Percentiles rank a stretch among this genome's conserved stretches.
phyloP scores from a whole-genome alignment of 2,113 vertebrate species.

The Axis porcinus region DNA sequence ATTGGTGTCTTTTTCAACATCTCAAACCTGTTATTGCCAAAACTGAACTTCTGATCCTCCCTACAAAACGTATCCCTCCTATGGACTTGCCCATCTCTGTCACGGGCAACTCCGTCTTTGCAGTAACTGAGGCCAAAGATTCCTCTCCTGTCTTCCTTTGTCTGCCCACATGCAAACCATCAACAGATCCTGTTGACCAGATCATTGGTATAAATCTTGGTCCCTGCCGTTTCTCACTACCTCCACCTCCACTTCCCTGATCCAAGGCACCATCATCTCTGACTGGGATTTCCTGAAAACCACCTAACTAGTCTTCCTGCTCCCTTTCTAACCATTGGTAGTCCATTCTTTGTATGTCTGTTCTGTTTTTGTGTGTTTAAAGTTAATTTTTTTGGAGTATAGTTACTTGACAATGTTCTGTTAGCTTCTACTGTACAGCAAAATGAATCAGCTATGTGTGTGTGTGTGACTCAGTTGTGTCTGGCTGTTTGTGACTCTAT shows the following conservation, averaged over 20 bases:
- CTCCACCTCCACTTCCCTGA: background rate
- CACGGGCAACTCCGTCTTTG: background rate
- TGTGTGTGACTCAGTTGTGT: rapidly evolving
- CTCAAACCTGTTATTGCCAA: background rate
- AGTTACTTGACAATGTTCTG: background rate
- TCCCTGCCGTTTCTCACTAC: background rate
- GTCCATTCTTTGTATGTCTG: background rate
- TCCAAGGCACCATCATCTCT: background rate
- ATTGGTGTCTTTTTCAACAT: background rate
- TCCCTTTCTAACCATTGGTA: background rate
- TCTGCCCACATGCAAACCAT: no score
- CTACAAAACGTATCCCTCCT: background rate
- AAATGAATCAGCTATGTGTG: background rate
- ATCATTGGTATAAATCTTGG: rapidly evolving
- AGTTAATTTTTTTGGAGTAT: background rate
- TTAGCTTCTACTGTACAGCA: background rate
- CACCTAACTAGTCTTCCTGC: background rate
- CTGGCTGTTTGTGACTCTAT: background rate
- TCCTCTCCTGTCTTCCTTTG: background rate
- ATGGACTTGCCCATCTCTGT: background rate
- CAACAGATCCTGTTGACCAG: background rate
- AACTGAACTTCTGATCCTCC: background rate
- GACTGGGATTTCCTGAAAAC: background rate
- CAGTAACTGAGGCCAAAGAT: background rate
- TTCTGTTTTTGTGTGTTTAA: background rate